Base-by-base conservation (phyloP, 2,113 vertebrate genomes). In the Stictonetta naevosa region DNA sequence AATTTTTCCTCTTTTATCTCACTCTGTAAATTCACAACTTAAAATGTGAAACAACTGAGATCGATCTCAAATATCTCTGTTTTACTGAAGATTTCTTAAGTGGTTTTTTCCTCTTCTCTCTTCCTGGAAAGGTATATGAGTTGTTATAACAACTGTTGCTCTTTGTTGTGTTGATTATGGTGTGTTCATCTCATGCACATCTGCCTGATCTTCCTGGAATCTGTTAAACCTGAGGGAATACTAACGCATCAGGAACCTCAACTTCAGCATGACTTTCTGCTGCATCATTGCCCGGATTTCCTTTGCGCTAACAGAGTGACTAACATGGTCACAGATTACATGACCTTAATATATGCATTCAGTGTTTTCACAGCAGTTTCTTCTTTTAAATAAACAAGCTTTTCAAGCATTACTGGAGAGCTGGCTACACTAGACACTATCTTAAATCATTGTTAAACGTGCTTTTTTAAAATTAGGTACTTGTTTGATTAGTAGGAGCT, bases 191-290 rank as follows among this genome's bases (percentile, higher is more conserved):
- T 91, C 48, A 44, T 2, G 29, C 69, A 86, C 80, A 95, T 89
- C 80, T 91, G 92, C 40, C 40, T 82, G 38, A 19, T 83, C 48
- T 95, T 97, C 91, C 79, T 52, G 40, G 94, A 96, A 92, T 87
- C 63, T 17, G 5, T 82, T 82, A 81, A 67, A 88, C 84, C 75
- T 58, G 59, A 56, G 85, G 82, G 90, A 93, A 90, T 85, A 87
- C 29, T 86, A 79, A 59, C 56, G 78, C 58, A 89, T 29, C 64
- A 86, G 44, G 48, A 88, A 73, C 68, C 66, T 88, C 60, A 85
- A 9, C 26, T 84, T 85, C 60, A 88, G 64, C 68, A 29, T 66
- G 76, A 94, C 63, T 91, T 96, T 66, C 52, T 90, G 62, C 86
- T 97, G 68, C 72, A 63, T 90, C 90, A 76, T 6, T 58, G 78